phyloP scores from a whole-genome alignment of 2,113 vertebrate genomes.

The Vicugna pacos region DNA sequence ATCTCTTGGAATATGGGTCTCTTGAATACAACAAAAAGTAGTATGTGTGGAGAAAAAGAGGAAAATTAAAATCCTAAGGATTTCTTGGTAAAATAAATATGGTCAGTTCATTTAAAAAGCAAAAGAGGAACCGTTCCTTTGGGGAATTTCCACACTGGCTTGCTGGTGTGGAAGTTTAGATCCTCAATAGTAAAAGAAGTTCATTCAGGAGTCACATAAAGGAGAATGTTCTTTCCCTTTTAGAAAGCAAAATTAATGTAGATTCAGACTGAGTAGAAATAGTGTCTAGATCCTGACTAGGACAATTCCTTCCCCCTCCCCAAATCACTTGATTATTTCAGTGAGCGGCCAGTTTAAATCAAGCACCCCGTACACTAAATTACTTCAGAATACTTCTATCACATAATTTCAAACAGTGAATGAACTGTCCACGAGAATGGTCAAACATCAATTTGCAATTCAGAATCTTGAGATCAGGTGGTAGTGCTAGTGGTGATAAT shows the following conservation, averaged over 20 bases:
- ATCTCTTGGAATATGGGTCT: not conserved
- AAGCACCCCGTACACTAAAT: not conserved
- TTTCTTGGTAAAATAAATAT: conserved; percentile 6
- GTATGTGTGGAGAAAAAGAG: not conserved
- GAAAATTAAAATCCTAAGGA: conserved; percentile 30
- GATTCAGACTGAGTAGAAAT: not conserved
- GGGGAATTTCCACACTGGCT: conserved; percentile 70
- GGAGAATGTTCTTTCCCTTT: not conserved
- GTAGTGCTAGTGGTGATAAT: not conserved
- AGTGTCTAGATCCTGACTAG: not conserved
- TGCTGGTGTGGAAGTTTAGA: not conserved
- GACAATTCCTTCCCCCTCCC: not conserved
- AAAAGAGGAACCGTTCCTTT: conserved; percentile 58
- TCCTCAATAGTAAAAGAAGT: conserved; percentile 50
- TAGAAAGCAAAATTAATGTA: conserved; percentile 21
- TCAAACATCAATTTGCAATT: not conserved
- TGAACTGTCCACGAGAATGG: not conserved
- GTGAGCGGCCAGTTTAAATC: not conserved
- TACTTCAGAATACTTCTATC: not conserved
- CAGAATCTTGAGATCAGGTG: not conserved
- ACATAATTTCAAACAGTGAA: not conserved
- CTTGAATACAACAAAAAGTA: not conserved
- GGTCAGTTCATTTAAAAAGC: not conserved
- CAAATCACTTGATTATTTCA: not conserved
- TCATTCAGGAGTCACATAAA: conserved; percentile 47